Base-by-base conservation (phyloP, 2,113 vertebrate genomes). In the Kryptolebias marmoratus region DNA sequence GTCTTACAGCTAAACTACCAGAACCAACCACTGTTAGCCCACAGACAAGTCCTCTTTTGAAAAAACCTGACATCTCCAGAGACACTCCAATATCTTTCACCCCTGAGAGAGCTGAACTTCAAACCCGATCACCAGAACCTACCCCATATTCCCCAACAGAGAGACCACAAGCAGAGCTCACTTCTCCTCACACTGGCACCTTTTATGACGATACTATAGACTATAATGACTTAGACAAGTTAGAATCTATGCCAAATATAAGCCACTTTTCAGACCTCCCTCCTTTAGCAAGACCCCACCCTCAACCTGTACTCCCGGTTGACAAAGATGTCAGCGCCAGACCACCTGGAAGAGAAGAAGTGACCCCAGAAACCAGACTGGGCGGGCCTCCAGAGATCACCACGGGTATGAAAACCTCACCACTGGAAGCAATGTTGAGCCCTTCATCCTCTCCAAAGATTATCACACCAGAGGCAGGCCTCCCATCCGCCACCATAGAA, bases 1-100 rank as follows among this genome's bases (percentile, higher is more conserved):
- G 0, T 75, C 36, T 67, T 36, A 2, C 78, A 92, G 90, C 71
- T 22, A 69, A 72, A 53, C 65, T 60, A 0, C 84, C 82, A 18
- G 85, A 89, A 16, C 73, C 58, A 0, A 73, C 89, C 0, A 78
- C 85, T 0, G 6, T 2, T 0, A 56, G 18, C 44, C 60, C 81
- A 1, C n/a, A 39, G 10, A 22, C 2, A 13, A 65, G 27, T 16
- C 15, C 71, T 4, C 14, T 28, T 10, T 16, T 12, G 10, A 9
- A 7, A n/a, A 27, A 68, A 55, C 64, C 64, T 3, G 22, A 63
- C 22, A 55, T 14, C 6, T 7, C 61, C 31, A 8, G 36, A 27
- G 9, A 2, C 18, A 42, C 28, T 5, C 11, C 74, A n/a, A 36
- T 64, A 13, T 5, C 49, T 22, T 9, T 47, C 28, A n/a, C 61